Base-by-base conservation (phyloP, 2,113 vertebrate species). In the Misgurnus anguillicaudatus region DNA sequence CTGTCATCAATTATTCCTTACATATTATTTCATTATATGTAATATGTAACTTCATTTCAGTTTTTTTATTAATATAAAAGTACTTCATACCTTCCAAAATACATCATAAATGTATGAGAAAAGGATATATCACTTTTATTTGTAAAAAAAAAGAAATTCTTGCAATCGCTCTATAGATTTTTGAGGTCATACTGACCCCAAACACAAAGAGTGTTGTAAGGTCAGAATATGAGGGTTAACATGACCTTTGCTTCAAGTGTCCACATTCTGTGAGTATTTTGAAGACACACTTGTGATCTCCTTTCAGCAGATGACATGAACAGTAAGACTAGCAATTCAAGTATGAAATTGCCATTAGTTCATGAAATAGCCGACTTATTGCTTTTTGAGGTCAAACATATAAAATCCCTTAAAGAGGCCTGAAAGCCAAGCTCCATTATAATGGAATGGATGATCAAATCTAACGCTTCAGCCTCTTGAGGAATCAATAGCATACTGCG, bases 341-440 rank as follows among this genome's bases (percentile, higher is more conserved):
- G 24, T 74, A 66, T 60, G 48, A 71, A 58, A 65, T 24, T 36
- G n/a, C 38, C 19, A 64, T 77, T 70, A 39, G 67, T 47, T 10
- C 48, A 17, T 21, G 2, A 69, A 61, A 38, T 16, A 13, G 14
- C 74, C 57, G 14, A 80, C 13, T 76, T 78, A 58, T 75, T 47
- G 47, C 65, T 45, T 51, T 67, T 72, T 41, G 36, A 45, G 21
- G 19, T 8, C 77, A 64, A 69, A 67, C 63, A 47, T 57, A 75
- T 83, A 58, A 60, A 63, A 80, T 72, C 9, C 55, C 45, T 48
- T 41, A 69, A 80, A 66, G 48, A 77, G 80, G 67, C 51, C 58
- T 63, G 39, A 79, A 51, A 71, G 57, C 77, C 7, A 9, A 5
- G 42, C n/a, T 57, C 66, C 74, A 66, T 67, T 47, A 77, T 62